Percentiles rank a stretch among this genome's conserved stretches.
These are phyloP conservation scores for Amphipyra berbera DNA, from an alignment of 2,888 invertebrate genomes.

Conservation along the genomic window DNA sequence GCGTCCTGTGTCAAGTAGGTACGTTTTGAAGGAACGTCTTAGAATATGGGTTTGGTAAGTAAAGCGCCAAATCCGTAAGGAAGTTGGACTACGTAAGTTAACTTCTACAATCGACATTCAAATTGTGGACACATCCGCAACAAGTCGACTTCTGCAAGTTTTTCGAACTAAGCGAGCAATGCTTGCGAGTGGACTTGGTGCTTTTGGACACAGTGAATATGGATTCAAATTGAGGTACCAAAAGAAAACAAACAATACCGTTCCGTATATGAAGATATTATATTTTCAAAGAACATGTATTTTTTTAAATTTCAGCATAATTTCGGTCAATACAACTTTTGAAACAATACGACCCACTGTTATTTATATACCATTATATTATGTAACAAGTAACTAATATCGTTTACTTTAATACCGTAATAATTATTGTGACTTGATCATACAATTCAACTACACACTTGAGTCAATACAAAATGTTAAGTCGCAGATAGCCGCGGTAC, in stretches of 20 bases:
- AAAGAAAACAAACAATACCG: slow-evolving; percentile 73
- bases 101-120: too few species aligned
- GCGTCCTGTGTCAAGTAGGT: too few species aligned
- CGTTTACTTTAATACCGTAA: slow-evolving; percentile 74
- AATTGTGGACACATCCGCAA: too few species aligned
- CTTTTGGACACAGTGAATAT: background rate
- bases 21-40: too few species aligned
- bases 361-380: slow-evolving; percentile 78
- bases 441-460: slow-evolving; percentile 84
- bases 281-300: slow-evolving; percentile 89
- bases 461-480: slow-evolving; percentile 81
- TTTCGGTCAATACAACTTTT: slow-evolving; percentile 86
- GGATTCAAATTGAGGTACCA: background rate
- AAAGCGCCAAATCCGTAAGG: too few species aligned
- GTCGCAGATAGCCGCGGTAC: slow-evolving; percentile 75
- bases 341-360: slow-evolving; percentile 85
- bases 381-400: slow-evolving; percentile 89
- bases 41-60: too few species aligned
- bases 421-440: slow-evolving; percentile 86
- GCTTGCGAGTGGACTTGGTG: too few species aligned
- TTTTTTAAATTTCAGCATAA: slow-evolving; percentile 84
- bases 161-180: too few species aligned
- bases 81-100: too few species aligned
- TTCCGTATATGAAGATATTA: slow-evolving; percentile 89
- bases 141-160: too few species aligned